phyloP scores from a whole-genome alignment of 2,797 vertebrate genomes.

The Hypotaenidia philippensis region DNA sequence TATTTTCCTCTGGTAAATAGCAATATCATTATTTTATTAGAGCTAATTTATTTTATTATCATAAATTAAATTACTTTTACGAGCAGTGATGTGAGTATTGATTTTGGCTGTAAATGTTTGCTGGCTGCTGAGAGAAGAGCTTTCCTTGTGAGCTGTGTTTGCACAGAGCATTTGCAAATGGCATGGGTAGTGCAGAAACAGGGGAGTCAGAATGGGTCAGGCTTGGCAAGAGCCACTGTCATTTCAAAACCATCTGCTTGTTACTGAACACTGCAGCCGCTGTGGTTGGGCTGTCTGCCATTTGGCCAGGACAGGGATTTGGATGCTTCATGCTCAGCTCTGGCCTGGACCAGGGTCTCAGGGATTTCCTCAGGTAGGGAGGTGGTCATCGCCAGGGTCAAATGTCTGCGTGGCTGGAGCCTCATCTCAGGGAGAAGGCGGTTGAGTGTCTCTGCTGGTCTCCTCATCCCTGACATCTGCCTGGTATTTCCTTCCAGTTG shows the following conservation, averaged over 20 bases:
- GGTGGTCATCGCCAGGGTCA: not conserved
- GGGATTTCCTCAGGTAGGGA: not conserved
- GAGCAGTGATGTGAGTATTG: conserved; percentile 12
- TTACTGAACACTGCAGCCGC: fast-evolving
- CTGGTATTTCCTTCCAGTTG: fast-evolving
- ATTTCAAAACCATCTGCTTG: not conserved
- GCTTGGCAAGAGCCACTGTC: not conserved
- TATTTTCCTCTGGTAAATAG: conserved; percentile 47
- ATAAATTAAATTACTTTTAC: conserved; percentile 28
- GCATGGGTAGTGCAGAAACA: not conserved
- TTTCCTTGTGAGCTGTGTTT: not conserved
- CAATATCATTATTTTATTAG: conserved; percentile 41
- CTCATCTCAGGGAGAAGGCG: fast-evolving
- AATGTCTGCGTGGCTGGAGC: not conserved
- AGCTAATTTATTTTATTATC: conserved; percentile 51
- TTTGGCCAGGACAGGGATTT: not conserved
- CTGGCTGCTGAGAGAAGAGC: conserved; percentile 25
- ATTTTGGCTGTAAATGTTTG: conserved; percentile 39
- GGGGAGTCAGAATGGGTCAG: fast-evolving
- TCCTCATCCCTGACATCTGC: not conserved
- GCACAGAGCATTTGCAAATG: not conserved
- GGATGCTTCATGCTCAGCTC: fast-evolving
- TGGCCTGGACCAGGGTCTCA: not conserved
- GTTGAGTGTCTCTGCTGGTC: not conserved
- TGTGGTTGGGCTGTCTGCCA: not conserved